Conservation (phyloP, 2,113 vertebrate genomes). For the Rhinopomastus cyanomelas region DNA sequence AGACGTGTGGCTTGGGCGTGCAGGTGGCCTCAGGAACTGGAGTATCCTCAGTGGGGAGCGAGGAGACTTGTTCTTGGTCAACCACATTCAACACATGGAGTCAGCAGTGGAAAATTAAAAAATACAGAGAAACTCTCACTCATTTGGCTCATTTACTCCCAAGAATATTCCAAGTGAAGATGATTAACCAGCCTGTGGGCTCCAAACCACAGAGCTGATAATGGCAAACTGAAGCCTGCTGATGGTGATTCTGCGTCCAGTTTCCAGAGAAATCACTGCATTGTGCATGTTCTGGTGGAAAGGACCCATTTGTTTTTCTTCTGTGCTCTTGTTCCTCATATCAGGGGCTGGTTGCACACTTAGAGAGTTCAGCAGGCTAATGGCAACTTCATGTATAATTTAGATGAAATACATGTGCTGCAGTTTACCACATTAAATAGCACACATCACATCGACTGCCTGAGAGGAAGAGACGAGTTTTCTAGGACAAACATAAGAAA, state of each 20-base stretch:
- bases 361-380: background rate
- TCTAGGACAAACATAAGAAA: background rate
- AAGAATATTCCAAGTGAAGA: conserved; percentile 16
- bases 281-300: background rate
- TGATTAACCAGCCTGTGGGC: background rate
- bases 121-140: background rate
- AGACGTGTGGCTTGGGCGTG: background rate
- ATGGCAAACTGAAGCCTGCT: background rate
- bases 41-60: background rate
- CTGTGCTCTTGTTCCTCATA: rapidly evolving
- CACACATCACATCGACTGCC: rapidly evolving
- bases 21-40: background rate
- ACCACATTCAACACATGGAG: background rate
- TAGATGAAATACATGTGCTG: background rate
- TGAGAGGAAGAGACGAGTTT: background rate
- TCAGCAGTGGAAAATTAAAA: conserved; percentile 15
- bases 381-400: background rate
- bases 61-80: background rate
- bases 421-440: background rate
- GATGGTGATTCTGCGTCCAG: rapidly evolving
- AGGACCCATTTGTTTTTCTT: background rate
- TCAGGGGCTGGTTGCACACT: rapidly evolving
- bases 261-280: background rate
- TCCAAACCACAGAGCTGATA: background rate
- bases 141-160: background rate